phyloP scores from a whole-genome alignment of 2,797 vertebrate genomes.

The Leptatherina wallacei region DNA sequence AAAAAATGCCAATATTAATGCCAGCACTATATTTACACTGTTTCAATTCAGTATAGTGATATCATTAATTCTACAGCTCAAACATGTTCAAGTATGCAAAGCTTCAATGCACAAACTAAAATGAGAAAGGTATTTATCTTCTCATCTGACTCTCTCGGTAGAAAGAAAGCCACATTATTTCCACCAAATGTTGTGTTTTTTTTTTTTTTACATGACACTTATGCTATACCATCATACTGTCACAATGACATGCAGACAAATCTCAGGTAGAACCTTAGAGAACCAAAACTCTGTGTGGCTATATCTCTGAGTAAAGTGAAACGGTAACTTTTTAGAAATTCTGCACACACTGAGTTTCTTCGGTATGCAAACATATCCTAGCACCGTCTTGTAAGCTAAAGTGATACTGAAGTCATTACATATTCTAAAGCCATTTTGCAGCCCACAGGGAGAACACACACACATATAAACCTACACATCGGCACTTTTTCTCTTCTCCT shows the following conservation, averaged over 20 bases:
- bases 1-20: background rate
- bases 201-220: background rate
- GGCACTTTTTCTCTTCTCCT: constrained; percentile 61
- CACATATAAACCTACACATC: constrained; percentile 49
- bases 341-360: background rate
- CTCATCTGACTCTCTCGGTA: background rate
- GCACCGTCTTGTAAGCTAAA: constrained; percentile 32
- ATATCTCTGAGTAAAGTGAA: background rate
- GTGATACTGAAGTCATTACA: constrained; percentile 37
- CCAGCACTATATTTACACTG: background rate
- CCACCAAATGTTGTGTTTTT: background rate
- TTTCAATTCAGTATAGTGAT: background rate
- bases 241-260: background rate
- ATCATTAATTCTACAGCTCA: background rate
- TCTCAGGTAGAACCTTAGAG: background rate
- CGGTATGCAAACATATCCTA: constrained; percentile 11
- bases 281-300: background rate
- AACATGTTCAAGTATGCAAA: background rate
- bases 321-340: background rate
- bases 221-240: no score
- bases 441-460: constrained; percentile 45
- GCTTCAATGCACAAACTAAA: background rate
- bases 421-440: constrained; percentile 42
- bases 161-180: background rate
- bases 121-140: constrained; percentile 3